Conservation (phyloP, 2,888 invertebrate species). For the Macroteleia sp. region DNA sequence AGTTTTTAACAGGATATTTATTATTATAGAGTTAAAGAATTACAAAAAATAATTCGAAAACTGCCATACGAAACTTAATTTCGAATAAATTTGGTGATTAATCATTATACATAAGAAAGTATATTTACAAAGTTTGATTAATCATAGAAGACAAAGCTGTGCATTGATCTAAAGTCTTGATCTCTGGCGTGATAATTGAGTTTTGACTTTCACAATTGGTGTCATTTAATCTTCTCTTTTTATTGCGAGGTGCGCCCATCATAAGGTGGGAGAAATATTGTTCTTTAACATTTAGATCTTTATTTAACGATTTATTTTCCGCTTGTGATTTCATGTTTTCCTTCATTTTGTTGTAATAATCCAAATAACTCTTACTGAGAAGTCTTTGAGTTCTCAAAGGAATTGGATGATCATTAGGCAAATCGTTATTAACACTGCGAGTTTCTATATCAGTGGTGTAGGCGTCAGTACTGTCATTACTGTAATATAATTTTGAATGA, state of each 20-base stretch:
- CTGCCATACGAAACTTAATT: too few relatives aligned
- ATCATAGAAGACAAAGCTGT: constrained; percentile 76
- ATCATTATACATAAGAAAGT: too few relatives aligned
- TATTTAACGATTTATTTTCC: neutral
- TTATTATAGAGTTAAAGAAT: too few relatives aligned
- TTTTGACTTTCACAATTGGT: constrained; percentile 10
- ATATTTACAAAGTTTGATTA: constrained; percentile 72
- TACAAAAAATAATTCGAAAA: too few relatives aligned
- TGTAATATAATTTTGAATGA: neutral
- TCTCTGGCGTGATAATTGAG: too few relatives aligned
- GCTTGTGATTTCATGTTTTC: neutral
- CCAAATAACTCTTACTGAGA: constrained; percentile 76
- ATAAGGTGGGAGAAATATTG: constrained; percentile 65
- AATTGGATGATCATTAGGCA: constrained; percentile 36
- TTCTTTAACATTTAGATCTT: constrained; percentile 52
- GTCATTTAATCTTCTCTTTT: constrained; percentile 61
- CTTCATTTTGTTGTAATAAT: constrained; percentile 75
- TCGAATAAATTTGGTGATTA: too few relatives aligned
- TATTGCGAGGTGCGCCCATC: constrained; percentile 65
- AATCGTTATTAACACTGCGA: constrained; percentile 1
- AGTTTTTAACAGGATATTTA: too few relatives aligned
- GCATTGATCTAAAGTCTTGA: constrained; percentile 74
- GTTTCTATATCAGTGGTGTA: constrained; percentile 17
- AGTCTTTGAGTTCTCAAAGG: constrained; percentile 74
- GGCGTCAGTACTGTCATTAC: constrained; percentile 13